Percentiles rank a stretch among this genome's conserved stretches.
Conservation (phyloP, 2,888 invertebrate genomes). For the Gnatocerus cornutus region DNA sequence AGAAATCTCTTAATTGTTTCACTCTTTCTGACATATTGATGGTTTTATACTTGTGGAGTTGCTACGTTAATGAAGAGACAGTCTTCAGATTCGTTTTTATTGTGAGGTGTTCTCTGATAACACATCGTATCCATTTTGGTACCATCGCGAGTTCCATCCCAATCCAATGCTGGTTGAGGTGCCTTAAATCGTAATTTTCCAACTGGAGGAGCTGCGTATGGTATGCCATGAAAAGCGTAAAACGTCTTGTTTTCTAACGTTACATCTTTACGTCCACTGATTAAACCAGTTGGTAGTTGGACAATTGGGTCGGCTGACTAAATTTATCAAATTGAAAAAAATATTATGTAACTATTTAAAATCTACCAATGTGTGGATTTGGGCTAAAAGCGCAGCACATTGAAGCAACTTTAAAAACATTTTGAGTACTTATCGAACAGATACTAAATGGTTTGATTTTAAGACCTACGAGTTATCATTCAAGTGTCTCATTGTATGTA, state of each 20-base stretch:
- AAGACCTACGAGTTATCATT: too few relatives aligned
- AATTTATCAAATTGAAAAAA: too few relatives aligned
- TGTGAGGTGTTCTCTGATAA: neutral
- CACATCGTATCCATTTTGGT: constrained; percentile 2
- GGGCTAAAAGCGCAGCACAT: too few relatives aligned
- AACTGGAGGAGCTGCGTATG: constrained; percentile 24
- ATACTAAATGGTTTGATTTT: too few relatives aligned
- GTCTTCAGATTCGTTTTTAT: constrained; percentile 8
- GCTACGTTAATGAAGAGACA: constrained; percentile 13
- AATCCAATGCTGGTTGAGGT: constrained; percentile 13
- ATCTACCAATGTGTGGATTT: too few relatives aligned
- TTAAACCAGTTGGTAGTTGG: constrained; percentile 21
- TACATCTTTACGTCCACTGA: constrained; percentile 12
- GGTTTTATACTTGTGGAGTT: too few relatives aligned
- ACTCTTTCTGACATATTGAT: too few relatives aligned
- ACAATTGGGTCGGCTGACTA: constrained; percentile 10
- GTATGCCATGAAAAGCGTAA: constrained; percentile 31
- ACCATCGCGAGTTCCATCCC: constrained; percentile 14
- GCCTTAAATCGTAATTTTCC: constrained; percentile 30
- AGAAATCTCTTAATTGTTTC: too few relatives aligned
- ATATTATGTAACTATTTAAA: too few relatives aligned
- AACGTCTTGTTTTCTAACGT: constrained; percentile 7
- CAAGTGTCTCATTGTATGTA: too few relatives aligned
- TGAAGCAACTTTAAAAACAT: too few relatives aligned
- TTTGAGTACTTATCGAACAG: too few relatives aligned